Evolutionary conservation across 2,113 vertebrate species (phyloP).

Genomic region (Rhea americana): DNA sequence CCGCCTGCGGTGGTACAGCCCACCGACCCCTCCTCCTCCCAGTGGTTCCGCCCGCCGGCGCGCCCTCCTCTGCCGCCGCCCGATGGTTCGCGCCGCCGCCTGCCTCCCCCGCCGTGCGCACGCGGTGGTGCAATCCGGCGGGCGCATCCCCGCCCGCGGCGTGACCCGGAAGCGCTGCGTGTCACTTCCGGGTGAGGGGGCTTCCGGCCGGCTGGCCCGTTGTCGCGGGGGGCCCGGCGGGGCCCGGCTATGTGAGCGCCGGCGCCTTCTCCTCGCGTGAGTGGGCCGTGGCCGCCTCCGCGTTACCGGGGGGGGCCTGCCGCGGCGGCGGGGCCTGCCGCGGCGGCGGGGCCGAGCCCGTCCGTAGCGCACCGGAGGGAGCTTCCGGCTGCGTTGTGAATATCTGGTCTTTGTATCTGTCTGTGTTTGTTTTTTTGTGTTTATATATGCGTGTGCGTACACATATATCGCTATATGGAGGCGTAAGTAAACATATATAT

Average conservation of each 20-base stretch:
- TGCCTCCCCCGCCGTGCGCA: rapidly evolving
- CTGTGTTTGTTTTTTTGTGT: too few relatives aligned
- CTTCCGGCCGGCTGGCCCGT: neutral
- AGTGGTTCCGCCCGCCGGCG: neutral
- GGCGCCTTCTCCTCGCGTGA: neutral
- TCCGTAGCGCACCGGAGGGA: too few relatives aligned
- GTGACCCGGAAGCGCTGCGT: neutral
- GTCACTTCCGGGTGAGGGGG: neutral
- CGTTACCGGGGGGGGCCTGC: neutral
- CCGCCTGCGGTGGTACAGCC: neutral
- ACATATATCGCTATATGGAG: too few relatives aligned
- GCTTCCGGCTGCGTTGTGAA: too few relatives aligned
- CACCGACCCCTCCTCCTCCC: neutral
- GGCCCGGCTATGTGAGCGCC: neutral
- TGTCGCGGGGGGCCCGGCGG: neutral
- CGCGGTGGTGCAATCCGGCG: neutral
- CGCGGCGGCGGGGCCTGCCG: too few relatives aligned
- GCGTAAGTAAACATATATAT: too few relatives aligned
- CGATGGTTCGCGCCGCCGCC: neutral
- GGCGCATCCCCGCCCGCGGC: neutral
- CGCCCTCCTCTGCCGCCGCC: neutral
- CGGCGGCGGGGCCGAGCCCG: too few relatives aligned
- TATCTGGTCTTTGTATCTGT: too few relatives aligned
- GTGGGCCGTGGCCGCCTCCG: neutral
- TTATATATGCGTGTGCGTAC: too few relatives aligned